Conservation (phyloP, 2,888 invertebrate species). For the Lobophora halterata region DNA sequence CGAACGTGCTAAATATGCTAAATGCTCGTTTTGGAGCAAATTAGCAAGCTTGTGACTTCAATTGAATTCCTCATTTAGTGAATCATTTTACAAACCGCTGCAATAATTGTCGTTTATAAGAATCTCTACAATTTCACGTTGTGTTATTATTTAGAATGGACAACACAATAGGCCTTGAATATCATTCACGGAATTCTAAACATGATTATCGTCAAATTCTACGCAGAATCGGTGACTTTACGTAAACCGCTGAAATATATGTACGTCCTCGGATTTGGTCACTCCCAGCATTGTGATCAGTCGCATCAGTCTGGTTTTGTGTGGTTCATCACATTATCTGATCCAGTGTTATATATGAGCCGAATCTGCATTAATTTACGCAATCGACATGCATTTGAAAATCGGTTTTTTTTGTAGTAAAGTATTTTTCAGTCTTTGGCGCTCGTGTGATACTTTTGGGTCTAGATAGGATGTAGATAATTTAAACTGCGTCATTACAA, state of each 20-base stretch:
- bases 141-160: slow-evolving; percentile 5
- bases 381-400: slow-evolving; percentile 12
- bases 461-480: no score
- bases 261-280: slow-evolving; percentile 35
- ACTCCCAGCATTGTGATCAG: slow-evolving; percentile 44
- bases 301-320: slow-evolving; percentile 27
- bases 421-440: no score
- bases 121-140: not conserved
- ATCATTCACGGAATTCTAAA: slow-evolving; percentile 13
- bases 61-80: slow-evolving; percentile 49
- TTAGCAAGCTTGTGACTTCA: slow-evolving; percentile 54
- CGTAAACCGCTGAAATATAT: slow-evolving; percentile 28
- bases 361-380: slow-evolving; percentile 19
- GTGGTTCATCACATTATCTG: slow-evolving; percentile 34
- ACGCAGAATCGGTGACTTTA: slow-evolving; percentile 18
- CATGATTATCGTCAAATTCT: slow-evolving; percentile 10
- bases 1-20: slow-evolving; percentile 54
- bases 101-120: no score
- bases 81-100: slow-evolving; percentile 31
- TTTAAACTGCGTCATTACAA: no score
- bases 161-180: slow-evolving; percentile 1
- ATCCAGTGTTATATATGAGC: slow-evolving; percentile 34
- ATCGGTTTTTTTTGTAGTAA: no score
- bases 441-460: no score
- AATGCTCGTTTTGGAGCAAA: slow-evolving; percentile 54